Evolutionary conservation across 2,113 vertebrate genomes (phyloP), one percentile per base, ranked within the genome.

Genomic region (Elachura formosa): DNA sequence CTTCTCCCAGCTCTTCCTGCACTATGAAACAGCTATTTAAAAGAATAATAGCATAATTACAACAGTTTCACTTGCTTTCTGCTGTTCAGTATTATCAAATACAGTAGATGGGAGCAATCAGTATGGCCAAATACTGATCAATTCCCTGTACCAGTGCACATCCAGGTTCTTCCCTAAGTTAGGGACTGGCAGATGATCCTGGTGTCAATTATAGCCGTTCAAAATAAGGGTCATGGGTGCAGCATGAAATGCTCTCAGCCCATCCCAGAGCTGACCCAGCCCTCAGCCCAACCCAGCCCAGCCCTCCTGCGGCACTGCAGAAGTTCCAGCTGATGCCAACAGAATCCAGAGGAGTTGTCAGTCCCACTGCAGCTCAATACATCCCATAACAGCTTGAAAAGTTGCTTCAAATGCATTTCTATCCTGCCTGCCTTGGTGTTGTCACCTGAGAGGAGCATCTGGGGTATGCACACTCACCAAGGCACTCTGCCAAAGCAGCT

Each of bases 1-100:
- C 63, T 45, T 12, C 38, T 36, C 46, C 43, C 15, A 25, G 31
- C 77, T 12, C 11, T 1, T 8, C n/a, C 74, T 13, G 11, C 36
- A 1, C 61, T 2, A 14, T 6, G 11, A 13, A 28, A 2, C 48
- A 33, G 14, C 38, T 5, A 0, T 4, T 54, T 5, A 4, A 59
- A 24, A 34, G 34, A 78, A 2, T 0, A 40, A 8, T 73, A 52
- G 0, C 46, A 9, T 0, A 9, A 13, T 9, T 13, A 2, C 1
- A 40, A 3, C 26, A 29, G 14, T 1, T 34, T 3, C n/a, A 4
- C 43, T 23, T 40, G 36, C 33, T 43, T 45, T 29, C 64, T 18
- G 0, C 33, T n/a, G 58, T 8, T 31, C 63, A 12, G 1, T 7
- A 9, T 10, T 14, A 28, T 4, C 29, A 40, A 34, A 49, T 6